A percentile compares a stretch with the other conserved stretches of the same genome.
These are phyloP conservation scores for Parasteatoda lunata DNA, from an alignment of 2,888 invertebrate genomes.

Conservation along the genomic window DNA sequence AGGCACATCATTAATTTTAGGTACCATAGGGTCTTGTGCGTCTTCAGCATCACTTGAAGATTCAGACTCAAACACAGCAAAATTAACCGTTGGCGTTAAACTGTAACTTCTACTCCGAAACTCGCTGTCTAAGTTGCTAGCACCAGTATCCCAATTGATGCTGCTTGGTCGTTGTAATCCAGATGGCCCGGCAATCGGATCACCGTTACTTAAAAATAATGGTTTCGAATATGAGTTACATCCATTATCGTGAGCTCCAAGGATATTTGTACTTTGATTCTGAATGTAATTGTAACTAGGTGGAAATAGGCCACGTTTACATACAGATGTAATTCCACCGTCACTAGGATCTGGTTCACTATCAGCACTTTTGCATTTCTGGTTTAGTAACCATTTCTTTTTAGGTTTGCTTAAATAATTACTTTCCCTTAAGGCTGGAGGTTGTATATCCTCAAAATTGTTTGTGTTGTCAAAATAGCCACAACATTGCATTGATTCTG, in stretches of 20 bases:
- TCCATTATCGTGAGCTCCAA: slow-evolving; percentile 18
- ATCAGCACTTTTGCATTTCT: slow-evolving; percentile 62
- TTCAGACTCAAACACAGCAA: slow-evolving; percentile 67
- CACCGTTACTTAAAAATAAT: slow-evolving; percentile 38
- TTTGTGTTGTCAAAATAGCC: slow-evolving; percentile 43
- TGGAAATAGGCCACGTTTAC: slow-evolving; percentile 28
- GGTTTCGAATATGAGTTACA: slow-evolving; percentile 46
- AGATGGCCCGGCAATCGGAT: slow-evolving; percentile 63
- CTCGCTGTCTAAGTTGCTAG: slow-evolving; percentile 51
- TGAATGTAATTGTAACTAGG: slow-evolving; percentile 48
- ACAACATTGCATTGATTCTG: slow-evolving; percentile 30
- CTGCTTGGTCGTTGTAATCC: slow-evolving; percentile 57
- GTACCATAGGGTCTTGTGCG: slow-evolving; percentile 43
- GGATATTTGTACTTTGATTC: slow-evolving; percentile 48
- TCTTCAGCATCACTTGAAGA: slow-evolving; percentile 66
- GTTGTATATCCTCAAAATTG: slow-evolving; percentile 37
- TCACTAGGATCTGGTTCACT: slow-evolving; percentile 46
- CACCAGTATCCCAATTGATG: slow-evolving; percentile 56
- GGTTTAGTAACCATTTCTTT: slow-evolving; percentile 61
- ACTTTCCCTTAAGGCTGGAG: slow-evolving; percentile 19
- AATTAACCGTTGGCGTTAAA: slow-evolving; percentile 64
- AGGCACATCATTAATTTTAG: slow-evolving; percentile 22
- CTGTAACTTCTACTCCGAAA: slow-evolving; percentile 66
- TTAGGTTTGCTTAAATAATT: slow-evolving; percentile 37
- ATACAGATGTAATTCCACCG: slow-evolving; percentile 29